Base-by-base conservation (phyloP, 92 coral and sea anemone genomes). In the Parazoanthus darwini region DNA sequence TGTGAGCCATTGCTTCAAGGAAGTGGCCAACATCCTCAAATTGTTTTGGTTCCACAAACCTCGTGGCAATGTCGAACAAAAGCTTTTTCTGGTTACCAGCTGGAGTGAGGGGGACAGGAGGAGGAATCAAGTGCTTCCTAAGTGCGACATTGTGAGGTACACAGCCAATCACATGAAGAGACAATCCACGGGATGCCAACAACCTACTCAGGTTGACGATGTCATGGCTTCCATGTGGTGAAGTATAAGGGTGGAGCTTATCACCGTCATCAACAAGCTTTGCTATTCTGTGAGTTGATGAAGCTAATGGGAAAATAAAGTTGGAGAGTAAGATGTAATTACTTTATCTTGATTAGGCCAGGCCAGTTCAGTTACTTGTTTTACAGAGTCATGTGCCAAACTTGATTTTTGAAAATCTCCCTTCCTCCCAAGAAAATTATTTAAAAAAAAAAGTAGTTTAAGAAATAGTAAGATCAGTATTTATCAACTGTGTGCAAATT, bases 171-270 rank as follows among this genome's bases (percentile, higher is more conserved):
- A 84, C 14, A 51, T 72, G 79, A 16, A 84, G 79, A 15, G 87
- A 84, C 29, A 84, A 35, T 29, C 87, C 87, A 33, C 87, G 87
- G 20, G 87, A 84, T 48, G 87, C 87, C 66, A 84, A 48, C 43
- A 84, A 72, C 14, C 87, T 84, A 48, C 43, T 84, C 26, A 84
- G 87, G 35, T 26, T 5, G 14, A 84, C 67, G 35, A 84, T 3
- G 13, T 84, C 79, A 7, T 84, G 68, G 59, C 50, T 54, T 6
- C 8, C 70, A 25, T 22, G 80, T 84, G 42, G 18, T 46, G 79
- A 46, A 13, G 44, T 46, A 63, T 44, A 84, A 0, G 87, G 87
- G 8, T 84, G 87, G 5, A 46, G 39, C 6, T 16, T 23, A 4
- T 2, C 14, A 6, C 29, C 16, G 8, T 20, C 48, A 35, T 46